Base-by-base conservation (phyloP, 2,113 vertebrate species). In the Ramphastos sulfuratus region DNA sequence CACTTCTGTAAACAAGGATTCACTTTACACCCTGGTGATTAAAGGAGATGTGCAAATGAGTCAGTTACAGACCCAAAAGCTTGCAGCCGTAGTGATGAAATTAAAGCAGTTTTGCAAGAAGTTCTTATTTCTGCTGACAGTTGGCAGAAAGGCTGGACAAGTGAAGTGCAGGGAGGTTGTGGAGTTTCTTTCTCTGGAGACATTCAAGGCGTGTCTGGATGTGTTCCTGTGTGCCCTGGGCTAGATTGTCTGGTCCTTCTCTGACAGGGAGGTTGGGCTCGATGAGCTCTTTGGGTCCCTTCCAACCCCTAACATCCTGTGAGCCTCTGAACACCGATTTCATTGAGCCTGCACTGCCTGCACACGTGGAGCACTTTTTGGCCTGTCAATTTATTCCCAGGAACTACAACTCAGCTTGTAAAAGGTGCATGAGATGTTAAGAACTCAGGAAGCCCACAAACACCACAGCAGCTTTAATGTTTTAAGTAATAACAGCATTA, bases 401-500 rank as follows among this genome's bases (percentile, higher is more conserved):
- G 8, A 92, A 72, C 60, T 87, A 85, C 52, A 86, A 4, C 16
- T 81, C 31, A 16, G 28, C 37, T 58, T 72, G 20, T 66, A 66
- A 33, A 42, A 89, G 59, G 42, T 13, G 21, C 13, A 42, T 1
- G 7, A 65, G 24, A 50, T 12, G 12, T 54, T 67, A 77, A 25
- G 61, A 94, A 89, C 17, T 56, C 64, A 39, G 90, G 86, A 93
- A 94, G n/a, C 7, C 52, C 1, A 4, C 14, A 75, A 48, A 64
- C 31, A 88, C 70, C 54, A 20, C 46, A 69, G 1, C 4, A 70
- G 63, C 81, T 89, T 69, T 84, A 72, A 55, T 33, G 15, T 28
- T 81, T 89, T 85, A 85, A 90, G 64, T 83, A 93, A 80, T 63
- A 82, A 52, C 42, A 78, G 52, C 52, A 86, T 88, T 88, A 86